Evolutionary conservation across 2,797 vertebrate species (phyloP), one percentile per base, ranked within the genome.

Genomic region (Holocentrus rufus): DNA sequence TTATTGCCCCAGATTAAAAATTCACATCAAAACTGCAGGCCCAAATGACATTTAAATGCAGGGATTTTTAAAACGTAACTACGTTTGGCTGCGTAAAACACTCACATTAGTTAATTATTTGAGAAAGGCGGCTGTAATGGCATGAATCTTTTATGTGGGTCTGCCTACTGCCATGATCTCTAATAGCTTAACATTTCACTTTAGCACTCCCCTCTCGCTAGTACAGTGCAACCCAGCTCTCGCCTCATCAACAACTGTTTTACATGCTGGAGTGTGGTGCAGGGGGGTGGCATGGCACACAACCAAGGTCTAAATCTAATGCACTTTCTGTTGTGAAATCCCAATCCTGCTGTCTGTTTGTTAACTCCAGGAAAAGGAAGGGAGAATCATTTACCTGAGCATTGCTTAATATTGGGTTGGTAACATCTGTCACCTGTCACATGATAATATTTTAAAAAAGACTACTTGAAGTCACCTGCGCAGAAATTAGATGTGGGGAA

Each of bases 11-110:
- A 53, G 78, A 91, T 90, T 88, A 91, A 92, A 90, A 87, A 88
- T 86, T 82, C 78, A 89, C 81, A 86, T 89, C 80, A 85, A 86
- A 91, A 91, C 86, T 90, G 79, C 66, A 66, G 83, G 77, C 82
- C 87, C 78, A 86, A 88, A 90, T 93, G 90, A 93, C 92, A 93
- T 85, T 91, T 96, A 94, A 95, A 91, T 79, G 82, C 81, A 80
- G 56, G 77, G 74, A 84, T 83, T 82, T 93, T 89, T 73, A 88
- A 82, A 84, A 52, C 68, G 42, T 83, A 91, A 91, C 89, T 90
- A 81, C 81, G 62, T 90, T 92, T 90, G 85, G 82, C 81, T 84
- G 87, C 78, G 82, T 93, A 89, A 91, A 93, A 92, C 76, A 87
- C 85, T 90, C 85, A 76, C 78, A 85, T 88, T 85, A 93, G 87